Base-by-base conservation (phyloP, 2,797 vertebrate genomes). In the Otolemur crassicaudatus region DNA sequence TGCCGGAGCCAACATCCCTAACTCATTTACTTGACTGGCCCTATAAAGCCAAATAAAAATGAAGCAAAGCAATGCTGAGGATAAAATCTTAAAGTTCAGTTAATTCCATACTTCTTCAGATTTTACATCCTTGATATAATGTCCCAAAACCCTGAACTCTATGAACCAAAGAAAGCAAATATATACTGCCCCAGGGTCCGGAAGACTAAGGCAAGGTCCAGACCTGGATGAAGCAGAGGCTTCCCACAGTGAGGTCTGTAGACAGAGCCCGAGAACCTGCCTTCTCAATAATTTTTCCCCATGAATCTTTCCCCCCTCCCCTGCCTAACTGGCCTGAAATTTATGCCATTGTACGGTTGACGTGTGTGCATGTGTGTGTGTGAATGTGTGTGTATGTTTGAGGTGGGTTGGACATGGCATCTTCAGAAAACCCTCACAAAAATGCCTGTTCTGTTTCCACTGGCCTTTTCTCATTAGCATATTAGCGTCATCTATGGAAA, bases 401-500 rank as follows among this genome's bases (percentile, higher is more conserved):
- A 37, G 17, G 11, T 58, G 12, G 3, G 23, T 25, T 69, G 5
- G 16, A 81, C 34, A 75, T 27, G 49, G 11, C 20, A 40, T 37
- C 72, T 90, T 87, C 31, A 31, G 46, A 82, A 90, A 96, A 69
- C 37, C 6, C 27, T 85, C 67, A 25, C 4, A 88, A 73, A 89
- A 94, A 84, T 93, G 49, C 75, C 34, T 69, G 25, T 17, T 81
- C 12, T 88, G 23, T 73, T 80, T 76, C 29, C 37, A 56, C 1
- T 65, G 16, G 19, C 34, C 49, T 95, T 82, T 91, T 90, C 46
- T 85, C 77, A 65, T 91, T 97, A 77, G 61, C 63, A 46, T 40
- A 80, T 91, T 60, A 89, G 79, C 34, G 83, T 80, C n/a, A 76
- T 84, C 22, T 60, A 27, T 46, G 31, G 22, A 20, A 91, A 94